A percentile compares a stretch with the other conserved stretches of the same genome.
Conservation (phyloP, 1,140 invertebrate species). For the Saccostrea echinata region DNA sequence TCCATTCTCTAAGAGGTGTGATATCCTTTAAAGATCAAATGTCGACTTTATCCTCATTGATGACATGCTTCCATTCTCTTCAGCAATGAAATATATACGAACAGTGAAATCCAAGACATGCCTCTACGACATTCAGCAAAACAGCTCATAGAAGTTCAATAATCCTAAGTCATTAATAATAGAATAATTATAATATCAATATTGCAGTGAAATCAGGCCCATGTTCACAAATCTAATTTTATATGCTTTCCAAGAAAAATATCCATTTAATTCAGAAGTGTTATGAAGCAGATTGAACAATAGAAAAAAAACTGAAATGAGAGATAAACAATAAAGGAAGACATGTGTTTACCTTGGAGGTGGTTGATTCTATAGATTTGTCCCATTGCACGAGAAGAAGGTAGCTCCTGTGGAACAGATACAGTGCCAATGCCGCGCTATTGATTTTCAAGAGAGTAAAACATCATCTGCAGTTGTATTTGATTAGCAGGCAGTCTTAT, state of each 20-base stretch:
- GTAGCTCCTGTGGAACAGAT: background rate
- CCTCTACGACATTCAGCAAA: background rate
- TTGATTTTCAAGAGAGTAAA: slow-evolving; percentile 30
- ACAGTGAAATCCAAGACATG: background rate
- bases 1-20: background rate
- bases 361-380: background rate
- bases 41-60: background rate
- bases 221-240: background rate
- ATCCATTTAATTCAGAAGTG: background rate
- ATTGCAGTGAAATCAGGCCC: background rate
- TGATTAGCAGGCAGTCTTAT: slow-evolving; percentile 33
- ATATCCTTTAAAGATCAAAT: background rate
- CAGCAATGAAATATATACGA: background rate
- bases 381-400: slow-evolving; percentile 4
- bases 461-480: slow-evolving; percentile 36
- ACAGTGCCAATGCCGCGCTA: background rate
- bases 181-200: slow-evolving; percentile 18
- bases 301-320: background rate
- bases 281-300: background rate
- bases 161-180: background rate
- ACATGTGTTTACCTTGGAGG: background rate
- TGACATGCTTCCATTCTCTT: background rate
- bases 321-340: background rate
- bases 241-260: background rate
- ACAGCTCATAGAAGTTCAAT: background rate